Base-by-base conservation (phyloP, 2,113 vertebrate species). In the Amphiprion percula region DNA sequence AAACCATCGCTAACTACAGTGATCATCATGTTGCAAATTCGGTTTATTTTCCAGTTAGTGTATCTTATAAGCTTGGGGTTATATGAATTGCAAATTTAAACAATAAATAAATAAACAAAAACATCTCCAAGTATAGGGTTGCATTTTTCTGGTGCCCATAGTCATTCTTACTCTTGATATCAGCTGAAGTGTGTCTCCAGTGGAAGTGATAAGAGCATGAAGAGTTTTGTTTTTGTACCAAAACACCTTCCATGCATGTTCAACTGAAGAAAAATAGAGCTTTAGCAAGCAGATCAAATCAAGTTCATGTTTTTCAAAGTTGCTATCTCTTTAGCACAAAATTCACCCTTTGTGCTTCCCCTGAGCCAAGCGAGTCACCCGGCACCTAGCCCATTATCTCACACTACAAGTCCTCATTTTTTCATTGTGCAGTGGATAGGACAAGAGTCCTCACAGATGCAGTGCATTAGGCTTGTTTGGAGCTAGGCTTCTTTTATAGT, bases 401-500 rank as follows among this genome's bases (percentile, higher is more conserved):
- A 70, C 33, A 44, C 28, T 14, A 30, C 5, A 77, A 70, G 7
- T 59, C 1, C 24, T 9, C 21, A 10, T 61, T 60, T 78, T 67
- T 53, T 47, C 39, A 39, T 73, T 19, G 56, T 4, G 0, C 0
- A 1, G 2, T 37, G 60, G 68, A 61, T 24, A 49, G 9, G 33
- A 37, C 33, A 26, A 26, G 26, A 26, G 26, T 26, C 26, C 26
- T 26, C 26, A 26, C 26, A 26, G 26, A 26, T 26, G 26, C 62
- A 65, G 39, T 75, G 61, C 71, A 78, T 89, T 77, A 56, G 66
- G 39, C 71, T 72, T 75, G 72, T 72, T 86, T 74, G 67, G 41
- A 74, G 74, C 54, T 39, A 60, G 30, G 55, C 73, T 87, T 91
- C 74, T 90, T 91, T 76, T 87, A 86, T 52, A 50, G 68, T 88